Conservation (phyloP, 2,113 vertebrate species). For the Mastomys natalensis region DNA sequence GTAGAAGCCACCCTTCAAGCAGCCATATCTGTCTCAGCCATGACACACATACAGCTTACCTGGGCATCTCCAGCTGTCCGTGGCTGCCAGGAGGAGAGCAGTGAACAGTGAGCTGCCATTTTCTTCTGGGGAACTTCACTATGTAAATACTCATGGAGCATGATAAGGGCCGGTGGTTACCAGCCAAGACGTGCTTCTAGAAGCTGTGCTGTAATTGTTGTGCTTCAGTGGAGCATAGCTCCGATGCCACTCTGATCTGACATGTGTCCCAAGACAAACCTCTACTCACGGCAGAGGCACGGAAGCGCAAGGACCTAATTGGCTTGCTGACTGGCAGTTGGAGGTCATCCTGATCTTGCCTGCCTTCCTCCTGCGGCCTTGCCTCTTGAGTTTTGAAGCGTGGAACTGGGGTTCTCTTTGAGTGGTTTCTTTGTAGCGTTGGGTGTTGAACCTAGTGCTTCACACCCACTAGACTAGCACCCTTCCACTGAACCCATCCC, state of each 20-base stretch:
- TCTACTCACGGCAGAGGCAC: background rate
- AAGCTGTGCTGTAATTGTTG: background rate
- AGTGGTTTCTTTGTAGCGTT: background rate
- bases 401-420: background rate
- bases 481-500: no score
- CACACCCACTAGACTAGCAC: no score
- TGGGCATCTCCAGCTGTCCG: background rate
- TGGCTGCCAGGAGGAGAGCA: background rate
- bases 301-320: no score
- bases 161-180: background rate
- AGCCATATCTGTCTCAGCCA: background rate
- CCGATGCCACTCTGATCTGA: background rate
- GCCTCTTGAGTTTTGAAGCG: background rate
- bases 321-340: background rate
- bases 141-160: constrained; percentile 53
- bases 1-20: background rate
- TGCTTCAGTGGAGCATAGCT: background rate
- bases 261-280: background rate
- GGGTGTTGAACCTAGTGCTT: background rate
- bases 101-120: background rate
- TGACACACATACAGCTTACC: background rate
- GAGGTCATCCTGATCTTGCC: background rate
- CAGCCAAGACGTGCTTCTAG: background rate
- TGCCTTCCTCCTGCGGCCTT: background rate
- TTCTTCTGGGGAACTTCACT: constrained; percentile 63